Base-by-base conservation (phyloP, 2,888 invertebrate species). In the Ectemnius continuus region DNA sequence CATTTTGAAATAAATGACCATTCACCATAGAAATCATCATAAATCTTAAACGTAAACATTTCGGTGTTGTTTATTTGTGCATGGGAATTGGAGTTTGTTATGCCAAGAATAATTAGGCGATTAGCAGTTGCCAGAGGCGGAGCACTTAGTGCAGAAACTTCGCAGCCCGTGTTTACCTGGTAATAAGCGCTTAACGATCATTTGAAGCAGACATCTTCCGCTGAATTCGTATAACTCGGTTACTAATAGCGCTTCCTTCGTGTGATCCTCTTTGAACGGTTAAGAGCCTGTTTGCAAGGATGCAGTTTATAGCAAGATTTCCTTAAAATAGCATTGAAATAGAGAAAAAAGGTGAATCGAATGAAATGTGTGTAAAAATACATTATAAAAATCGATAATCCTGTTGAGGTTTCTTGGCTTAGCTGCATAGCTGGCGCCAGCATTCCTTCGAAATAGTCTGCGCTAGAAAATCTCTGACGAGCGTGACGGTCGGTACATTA, bases 401-500 rank as follows among this genome's bases (percentile, higher is more conserved):
- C 62, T 70, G 68, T 73, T 63, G 36, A 69, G 63, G 81, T 73
- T 85, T 82, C 69, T 68, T 45, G 52, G 20, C 46, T 13, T 66
- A 18, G 36, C 75, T 66, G 66, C 69, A 72, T 79, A 84, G 85
- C 77, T 82, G 84, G 85, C 83, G 84, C 85, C 71, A 84, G 78
- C 73, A 73, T 70, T 75, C 70, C 77, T 74, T 76, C 16, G 63
- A 62, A 67, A 73, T 23, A 71, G 75, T 61, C 73, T 60, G 61
- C 20, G 59, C 63, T 11, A 47, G 61, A 64, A 65, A 61, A 47
- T 58, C 62, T 56, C 57, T 61, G 45, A 6, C 46, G 56, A 71
- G 73, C 69, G 74, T 63, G 60, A 59, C 62, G 11, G 86, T 86
- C 86, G 86, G 86, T 86, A 86, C 82, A 78, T 86, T 86, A 85